Base-by-base conservation (phyloP, 2,113 vertebrate species). In the Carlito syrichta region DNA sequence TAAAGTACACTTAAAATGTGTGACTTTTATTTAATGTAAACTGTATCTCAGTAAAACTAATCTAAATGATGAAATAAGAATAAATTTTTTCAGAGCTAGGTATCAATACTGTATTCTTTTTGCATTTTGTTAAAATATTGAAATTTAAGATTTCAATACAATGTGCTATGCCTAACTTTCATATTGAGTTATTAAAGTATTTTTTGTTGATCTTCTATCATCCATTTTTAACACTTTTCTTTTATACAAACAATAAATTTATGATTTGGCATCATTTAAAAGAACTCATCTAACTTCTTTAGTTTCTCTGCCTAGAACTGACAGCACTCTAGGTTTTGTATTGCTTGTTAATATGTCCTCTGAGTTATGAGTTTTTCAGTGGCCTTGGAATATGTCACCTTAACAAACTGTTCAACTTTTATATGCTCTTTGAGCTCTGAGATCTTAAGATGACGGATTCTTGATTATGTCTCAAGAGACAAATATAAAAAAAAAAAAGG, bases 381-480 rank as follows among this genome's bases (percentile, higher is more conserved):
- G 82, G 43, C 94, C 93, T 98, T 98, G 97, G 93, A 96, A 82
- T 96, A 58, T 86, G 91, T 97, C 96, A 96, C 81, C 79, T 98
- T 98, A 97, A 94, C 92, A 98, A 97, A 88, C 69, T 96, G 45
- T 88, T 97, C 76, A 88, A 90, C 96, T 97, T 96, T 97, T 92
- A 52, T 94, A 92, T 97, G 93, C 50, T 97, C n/a, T 88, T 98
- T 8, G 1, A 98, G 40, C 79, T 93, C 86, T 97, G 94, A 96
- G 30, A 79, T 93, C 11, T 96, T 91, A 97, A 96, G 84, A 93
- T 93, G 77, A 76, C 69, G 94, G 76, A 27, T 66, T 97, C 86
- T 96, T 98, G 92, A 98, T 85, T 91, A 62, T 82, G 16, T 96
- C 91, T 85, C 91, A 71, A 92, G 98, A 97, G 0, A 96, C 52